A percentile compares a stretch with the other conserved stretches of the same genome.
Evolutionary conservation across 2,113 vertebrate species (phyloP).

Genomic region (Saguinus imperator): DNA sequence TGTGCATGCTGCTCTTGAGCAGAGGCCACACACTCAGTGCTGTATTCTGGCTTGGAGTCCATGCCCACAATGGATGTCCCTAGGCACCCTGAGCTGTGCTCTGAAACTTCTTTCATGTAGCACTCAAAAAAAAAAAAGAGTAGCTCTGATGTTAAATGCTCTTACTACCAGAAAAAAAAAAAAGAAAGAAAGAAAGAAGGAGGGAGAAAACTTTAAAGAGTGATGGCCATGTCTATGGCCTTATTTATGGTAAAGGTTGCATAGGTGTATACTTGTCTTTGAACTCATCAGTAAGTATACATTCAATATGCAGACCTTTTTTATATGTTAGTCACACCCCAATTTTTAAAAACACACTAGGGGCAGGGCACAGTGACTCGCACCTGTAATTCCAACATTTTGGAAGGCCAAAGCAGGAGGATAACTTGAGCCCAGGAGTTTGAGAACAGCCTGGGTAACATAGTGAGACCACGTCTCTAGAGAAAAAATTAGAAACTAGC

Average conservation of each 20-base stretch:
- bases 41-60: not conserved
- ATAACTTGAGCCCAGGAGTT: too few species aligned
- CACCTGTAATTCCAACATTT: too few species aligned
- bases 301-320: not conserved
- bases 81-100: not conserved
- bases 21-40: not conserved
- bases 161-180: not conserved
- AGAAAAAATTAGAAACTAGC: too few species aligned
- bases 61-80: not conserved
- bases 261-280: not conserved
- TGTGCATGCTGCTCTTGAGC: not conserved
- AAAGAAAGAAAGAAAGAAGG: not conserved
- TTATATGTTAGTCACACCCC: not conserved
- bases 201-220: not conserved
- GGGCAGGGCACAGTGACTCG: too few species aligned
- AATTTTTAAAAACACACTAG: not conserved
- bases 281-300: not conserved
- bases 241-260: not conserved
- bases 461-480: too few species aligned
- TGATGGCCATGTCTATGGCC: not conserved
- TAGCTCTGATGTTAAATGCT: not conserved
- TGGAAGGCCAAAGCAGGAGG: too few species aligned
- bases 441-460: too few species aligned
- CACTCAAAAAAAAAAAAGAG: not conserved
- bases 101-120: conserved; percentile 32